Evolutionary conservation across 2,888 invertebrate genomes (phyloP).

Genomic region (Cantharis rustica): DNA sequence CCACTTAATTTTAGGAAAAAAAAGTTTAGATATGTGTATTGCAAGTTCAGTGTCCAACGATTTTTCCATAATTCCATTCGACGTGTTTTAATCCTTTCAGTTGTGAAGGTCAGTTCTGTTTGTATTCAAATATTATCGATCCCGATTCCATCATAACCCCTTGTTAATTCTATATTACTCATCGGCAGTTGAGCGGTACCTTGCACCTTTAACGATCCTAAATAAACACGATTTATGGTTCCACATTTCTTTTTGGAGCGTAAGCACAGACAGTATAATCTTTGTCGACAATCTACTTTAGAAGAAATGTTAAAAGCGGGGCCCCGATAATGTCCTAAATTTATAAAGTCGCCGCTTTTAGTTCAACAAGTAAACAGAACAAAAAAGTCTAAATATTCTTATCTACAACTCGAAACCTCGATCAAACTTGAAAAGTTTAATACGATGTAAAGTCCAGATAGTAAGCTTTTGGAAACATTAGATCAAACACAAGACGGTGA

Average conservation of each 20-base stretch:
- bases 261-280: background rate
- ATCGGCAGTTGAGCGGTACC: background rate
- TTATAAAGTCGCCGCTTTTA: background rate
- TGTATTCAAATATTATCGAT: slow-evolving; percentile 22
- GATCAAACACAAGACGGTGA: too few species aligned
- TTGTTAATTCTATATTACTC: slow-evolving; percentile 2
- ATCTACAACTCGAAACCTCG: background rate
- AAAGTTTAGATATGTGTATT: background rate
- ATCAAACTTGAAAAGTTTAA: background rate
- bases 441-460: too few species aligned
- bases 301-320: background rate
- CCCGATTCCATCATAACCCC: background rate
- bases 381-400: background rate
- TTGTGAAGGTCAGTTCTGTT: slow-evolving; percentile 18
- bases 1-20: background rate
- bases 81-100: background rate
- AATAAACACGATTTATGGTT: background rate
- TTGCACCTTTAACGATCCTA: background rate
- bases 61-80: background rate
- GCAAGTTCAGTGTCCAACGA: background rate
- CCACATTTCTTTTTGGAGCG: background rate
- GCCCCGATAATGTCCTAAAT: background rate
- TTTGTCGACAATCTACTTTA: background rate
- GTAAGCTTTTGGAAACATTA: too few species aligned
- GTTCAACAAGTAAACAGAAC: background rate